Conservation (phyloP, 2,888 invertebrate genomes). For the Sminthurides aquaticus region DNA sequence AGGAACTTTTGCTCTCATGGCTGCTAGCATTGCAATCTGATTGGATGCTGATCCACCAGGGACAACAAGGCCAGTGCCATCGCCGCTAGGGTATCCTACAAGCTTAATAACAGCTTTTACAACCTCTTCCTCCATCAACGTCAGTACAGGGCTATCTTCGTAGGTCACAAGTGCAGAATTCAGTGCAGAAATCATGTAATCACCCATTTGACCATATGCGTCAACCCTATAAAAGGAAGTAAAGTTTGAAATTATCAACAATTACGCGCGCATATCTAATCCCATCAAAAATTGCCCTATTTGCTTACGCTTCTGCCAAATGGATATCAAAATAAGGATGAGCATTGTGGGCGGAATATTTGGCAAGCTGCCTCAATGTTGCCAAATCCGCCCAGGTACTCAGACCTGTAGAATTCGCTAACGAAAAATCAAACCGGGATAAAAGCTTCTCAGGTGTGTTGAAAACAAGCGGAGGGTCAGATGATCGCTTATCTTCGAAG, state of each 20-base stretch:
- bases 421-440: slow-evolving; percentile 10
- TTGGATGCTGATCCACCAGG: not conserved
- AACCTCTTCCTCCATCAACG: slow-evolving; percentile 1
- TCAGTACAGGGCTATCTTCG: slow-evolving; percentile 5
- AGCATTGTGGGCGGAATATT: slow-evolving; percentile 1
- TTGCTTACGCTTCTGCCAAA: slow-evolving; percentile 9
- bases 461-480: slow-evolving; percentile 1
- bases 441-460: slow-evolving; percentile 1
- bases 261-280: not conserved
- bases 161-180: not conserved
- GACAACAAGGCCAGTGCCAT: slow-evolving; percentile 3
- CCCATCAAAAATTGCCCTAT: not conserved
- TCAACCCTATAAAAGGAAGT: slow-evolving; percentile 1
- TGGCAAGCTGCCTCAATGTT: not conserved
- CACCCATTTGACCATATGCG: slow-evolving; percentile 6
- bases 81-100: not conserved
- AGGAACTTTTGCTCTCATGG: not conserved
- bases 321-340: slow-evolving; percentile 10
- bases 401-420: not conserved
- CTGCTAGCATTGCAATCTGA: slow-evolving; percentile 8
- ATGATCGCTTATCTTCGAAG: slow-evolving; percentile 13
- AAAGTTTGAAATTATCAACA: too few relatives aligned
- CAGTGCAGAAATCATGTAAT: not conserved
- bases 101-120: not conserved
- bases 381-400: not conserved